phyloP scores from a whole-genome alignment of 2,888 invertebrate species.

The Perdita meconis region DNA sequence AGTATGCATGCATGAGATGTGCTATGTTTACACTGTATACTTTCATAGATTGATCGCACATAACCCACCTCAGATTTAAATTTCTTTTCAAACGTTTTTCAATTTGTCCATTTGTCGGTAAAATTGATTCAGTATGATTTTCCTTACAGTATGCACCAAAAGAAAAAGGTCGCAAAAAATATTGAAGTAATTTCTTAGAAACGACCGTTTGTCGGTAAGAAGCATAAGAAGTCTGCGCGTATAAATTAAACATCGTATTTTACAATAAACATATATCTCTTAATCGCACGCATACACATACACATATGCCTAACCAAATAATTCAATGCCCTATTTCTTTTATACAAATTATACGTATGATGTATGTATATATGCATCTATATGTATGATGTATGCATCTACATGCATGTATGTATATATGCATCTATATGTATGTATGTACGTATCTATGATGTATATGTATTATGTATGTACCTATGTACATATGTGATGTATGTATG shows the following conservation, averaged over 20 bases:
- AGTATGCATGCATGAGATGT: background rate
- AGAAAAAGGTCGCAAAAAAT: constrained; percentile 6
- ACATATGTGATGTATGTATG: too few species aligned
- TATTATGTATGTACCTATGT: too few species aligned
- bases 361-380: too few species aligned
- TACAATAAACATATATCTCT: background rate
- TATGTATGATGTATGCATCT: too few species aligned
- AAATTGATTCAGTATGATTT: constrained; percentile 7
- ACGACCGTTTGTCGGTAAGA: constrained; percentile 4
- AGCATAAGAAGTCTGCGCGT: constrained; percentile 6
- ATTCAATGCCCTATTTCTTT: too few species aligned
- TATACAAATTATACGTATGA: too few species aligned
- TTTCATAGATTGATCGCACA: constrained; percentile 1
- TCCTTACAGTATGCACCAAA: constrained; percentile 1
- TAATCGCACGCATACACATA: background rate
- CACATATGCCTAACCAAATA: background rate
- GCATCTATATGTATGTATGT: too few species aligned
- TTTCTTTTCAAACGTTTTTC: constrained; percentile 19
- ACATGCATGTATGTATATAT: too few species aligned
- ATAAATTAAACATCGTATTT: constrained; percentile 44
- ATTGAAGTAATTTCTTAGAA: constrained; percentile 1
- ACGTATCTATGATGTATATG: too few species aligned
- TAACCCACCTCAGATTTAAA: constrained; percentile 51
- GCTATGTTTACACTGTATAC: background rate
- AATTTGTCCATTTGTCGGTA: background rate